Base-by-base conservation (phyloP, 2,113 vertebrate genomes). In the Oxyura jamaicensis region DNA sequence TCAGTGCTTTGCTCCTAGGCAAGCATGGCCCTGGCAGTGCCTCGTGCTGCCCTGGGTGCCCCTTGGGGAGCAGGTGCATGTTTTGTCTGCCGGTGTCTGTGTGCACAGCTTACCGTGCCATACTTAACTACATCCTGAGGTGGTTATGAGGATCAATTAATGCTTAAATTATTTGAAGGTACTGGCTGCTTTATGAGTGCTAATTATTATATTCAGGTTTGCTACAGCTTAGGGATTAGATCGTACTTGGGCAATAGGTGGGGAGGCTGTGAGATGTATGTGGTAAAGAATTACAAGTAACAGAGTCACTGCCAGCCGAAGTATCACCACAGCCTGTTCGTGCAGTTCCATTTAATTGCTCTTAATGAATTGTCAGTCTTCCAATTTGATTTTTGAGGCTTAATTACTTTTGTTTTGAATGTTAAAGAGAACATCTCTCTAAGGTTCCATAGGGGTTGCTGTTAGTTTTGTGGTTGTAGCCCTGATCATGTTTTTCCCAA, bases 131-230 rank as follows among this genome's bases (percentile, higher is more conserved):
- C 80, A 79, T 91, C 80, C 92, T 78, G 86, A 84, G 74, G 93
- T 93, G 56, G 66, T 88, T 84, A n/a, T 0, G 17, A 86, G 73
- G 74, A 95, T 87, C 93, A 92, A 93, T 89, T 93, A 90, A 84
- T 46, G 50, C 66, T 84, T 84, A 44, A 86, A 41, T 65, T 72
- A 77, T 95, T 92, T 91, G 83, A 93, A 91, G 83, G 82, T 68
- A 92, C 69, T 1, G 4, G 86, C 84, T 94, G 81, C 88, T 94
- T 93, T 96, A 83, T 86, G 94, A 91, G 84, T 91, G 83, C 52
- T 93, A 95, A 96, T 95, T 96, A 96, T 76, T 93, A 82, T 80
- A 92, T 91, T 95, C 86, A 89, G n/a, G 77, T 76, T 93, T 93
- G 42, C 74, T 89, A 33, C 53, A 72, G 42, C 3, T 94, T 75